These are phyloP conservation scores for Marmota monax DNA, from an alignment of 2,113 vertebrate species.

Conservation along the genomic window DNA sequence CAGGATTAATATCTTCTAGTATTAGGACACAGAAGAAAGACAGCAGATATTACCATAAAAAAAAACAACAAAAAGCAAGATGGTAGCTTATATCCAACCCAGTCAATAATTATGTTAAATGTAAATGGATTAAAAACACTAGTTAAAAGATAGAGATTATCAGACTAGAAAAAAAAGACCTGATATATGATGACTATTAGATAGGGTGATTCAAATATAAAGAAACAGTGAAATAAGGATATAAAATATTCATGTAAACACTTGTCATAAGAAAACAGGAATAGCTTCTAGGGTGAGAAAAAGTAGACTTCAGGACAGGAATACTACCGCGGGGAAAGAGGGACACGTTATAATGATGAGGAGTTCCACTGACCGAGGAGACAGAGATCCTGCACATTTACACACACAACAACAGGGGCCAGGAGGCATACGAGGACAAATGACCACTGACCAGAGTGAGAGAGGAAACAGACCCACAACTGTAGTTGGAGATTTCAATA, in stretches of 20 bases:
- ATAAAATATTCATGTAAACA: not conserved
- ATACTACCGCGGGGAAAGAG: not conserved
- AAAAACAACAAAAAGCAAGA: not conserved
- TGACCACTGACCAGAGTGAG: not conserved
- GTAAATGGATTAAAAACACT: not conserved
- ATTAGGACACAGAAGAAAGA: too few relatives aligned
- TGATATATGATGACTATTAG: not conserved
- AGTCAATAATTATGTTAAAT: not conserved
- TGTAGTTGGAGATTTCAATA: not conserved
- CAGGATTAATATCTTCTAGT: not conserved
- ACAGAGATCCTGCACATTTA: not conserved
- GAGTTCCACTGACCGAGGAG: not conserved
- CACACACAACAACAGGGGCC: not conserved
- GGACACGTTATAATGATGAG: too few relatives aligned
- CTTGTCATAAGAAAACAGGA: not conserved
- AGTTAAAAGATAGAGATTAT: not conserved
- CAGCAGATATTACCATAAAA: not conserved
- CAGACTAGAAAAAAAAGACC: not conserved
- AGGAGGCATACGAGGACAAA: not conserved
- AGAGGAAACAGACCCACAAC: not conserved
- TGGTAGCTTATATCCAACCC: not conserved
- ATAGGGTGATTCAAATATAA: not conserved
- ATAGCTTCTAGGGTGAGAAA: too few relatives aligned
- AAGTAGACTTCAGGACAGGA: not conserved
- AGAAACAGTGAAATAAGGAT: not conserved